A percentile compares a stretch with the other conserved stretches of the same genome.
Evolutionary conservation across 2,888 invertebrate species (phyloP).

Genomic region (Eupithecia subfuscata): DNA sequence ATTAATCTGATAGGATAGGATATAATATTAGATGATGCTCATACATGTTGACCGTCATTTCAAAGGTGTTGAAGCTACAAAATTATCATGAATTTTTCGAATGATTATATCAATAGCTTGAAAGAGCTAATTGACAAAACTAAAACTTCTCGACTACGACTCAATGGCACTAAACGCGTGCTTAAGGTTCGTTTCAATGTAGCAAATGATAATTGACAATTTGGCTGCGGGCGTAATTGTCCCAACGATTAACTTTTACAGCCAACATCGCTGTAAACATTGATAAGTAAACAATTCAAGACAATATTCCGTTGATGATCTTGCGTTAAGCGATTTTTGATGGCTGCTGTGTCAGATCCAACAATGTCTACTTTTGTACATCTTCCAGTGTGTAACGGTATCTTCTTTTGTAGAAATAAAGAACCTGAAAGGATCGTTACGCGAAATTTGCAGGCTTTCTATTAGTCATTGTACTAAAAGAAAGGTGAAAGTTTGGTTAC

Average conservation of each 20-base stretch:
- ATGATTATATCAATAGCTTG: not conserved
- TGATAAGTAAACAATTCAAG: conserved; percentile 58
- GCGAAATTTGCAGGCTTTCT: not conserved
- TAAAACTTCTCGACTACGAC: conserved; percentile 1
- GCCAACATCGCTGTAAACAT: conserved; percentile 62
- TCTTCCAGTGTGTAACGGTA: not conserved
- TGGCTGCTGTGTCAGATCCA: not conserved
- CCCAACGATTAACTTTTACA: conserved; percentile 64
- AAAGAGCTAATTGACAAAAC: not conserved
- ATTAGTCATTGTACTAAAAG: not conserved
- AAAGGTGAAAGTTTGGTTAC: not conserved
- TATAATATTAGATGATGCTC: too few relatives aligned
- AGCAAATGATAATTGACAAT: conserved; percentile 59
- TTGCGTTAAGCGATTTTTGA: conserved; percentile 1
- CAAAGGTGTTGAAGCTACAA: not conserved
- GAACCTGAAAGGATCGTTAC: not conserved
- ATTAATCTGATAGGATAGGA: too few relatives aligned
- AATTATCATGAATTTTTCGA: not conserved
- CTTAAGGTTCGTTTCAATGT: conserved; percentile 44
- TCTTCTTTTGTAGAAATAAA: not conserved
- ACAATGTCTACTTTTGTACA: not conserved
- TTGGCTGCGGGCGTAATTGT: conserved; percentile 62
- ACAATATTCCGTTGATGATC: conserved; percentile 56
- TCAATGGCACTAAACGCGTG: not conserved
- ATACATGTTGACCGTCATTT: not conserved